A percentile compares a stretch with the other conserved stretches of the same genome.
These are phyloP conservation scores for Hetaerina titia DNA, from an alignment of 2,888 invertebrate species.

Conservation along the genomic window DNA sequence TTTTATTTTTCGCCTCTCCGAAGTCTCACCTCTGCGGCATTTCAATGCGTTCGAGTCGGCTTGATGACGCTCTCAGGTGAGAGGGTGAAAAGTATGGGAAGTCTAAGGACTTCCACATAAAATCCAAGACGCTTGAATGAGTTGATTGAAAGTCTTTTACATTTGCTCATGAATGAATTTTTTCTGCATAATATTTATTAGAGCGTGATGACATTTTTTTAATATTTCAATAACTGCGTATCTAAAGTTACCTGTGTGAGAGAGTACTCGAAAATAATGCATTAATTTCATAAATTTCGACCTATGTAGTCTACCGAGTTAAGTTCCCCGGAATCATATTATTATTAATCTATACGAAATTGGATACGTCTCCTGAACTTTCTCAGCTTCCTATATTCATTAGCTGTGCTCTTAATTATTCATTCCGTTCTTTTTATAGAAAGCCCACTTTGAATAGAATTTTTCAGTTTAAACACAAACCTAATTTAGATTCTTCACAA, in stretches of 20 bases:
- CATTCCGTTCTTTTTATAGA: background rate
- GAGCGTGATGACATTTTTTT: too few relatives aligned
- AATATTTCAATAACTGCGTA: too few relatives aligned
- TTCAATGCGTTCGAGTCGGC: conserved; percentile 19
- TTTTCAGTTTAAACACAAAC: background rate
- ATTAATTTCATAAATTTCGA: too few relatives aligned
- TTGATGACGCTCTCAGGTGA: background rate
- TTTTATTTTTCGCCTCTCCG: conserved; percentile 4
- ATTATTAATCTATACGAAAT: too few relatives aligned
- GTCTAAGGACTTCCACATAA: background rate
- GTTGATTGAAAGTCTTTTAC: background rate
- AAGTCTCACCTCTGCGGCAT: background rate
- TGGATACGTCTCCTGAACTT: too few relatives aligned
- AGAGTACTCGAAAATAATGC: too few relatives aligned
- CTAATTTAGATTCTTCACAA: background rate
- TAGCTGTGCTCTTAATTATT: background rate
- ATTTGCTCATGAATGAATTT: background rate
- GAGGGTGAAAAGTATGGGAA: background rate
- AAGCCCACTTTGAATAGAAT: background rate
- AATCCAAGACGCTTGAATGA: background rate
- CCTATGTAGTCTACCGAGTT: too few relatives aligned
- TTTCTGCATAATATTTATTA: too few relatives aligned
- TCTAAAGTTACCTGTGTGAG: too few relatives aligned
- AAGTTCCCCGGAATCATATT: too few relatives aligned
- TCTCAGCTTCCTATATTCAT: background rate